Evolutionary conservation across 2,113 vertebrate genomes (phyloP).

Genomic region (Paramormyrops kingsleyae): DNA sequence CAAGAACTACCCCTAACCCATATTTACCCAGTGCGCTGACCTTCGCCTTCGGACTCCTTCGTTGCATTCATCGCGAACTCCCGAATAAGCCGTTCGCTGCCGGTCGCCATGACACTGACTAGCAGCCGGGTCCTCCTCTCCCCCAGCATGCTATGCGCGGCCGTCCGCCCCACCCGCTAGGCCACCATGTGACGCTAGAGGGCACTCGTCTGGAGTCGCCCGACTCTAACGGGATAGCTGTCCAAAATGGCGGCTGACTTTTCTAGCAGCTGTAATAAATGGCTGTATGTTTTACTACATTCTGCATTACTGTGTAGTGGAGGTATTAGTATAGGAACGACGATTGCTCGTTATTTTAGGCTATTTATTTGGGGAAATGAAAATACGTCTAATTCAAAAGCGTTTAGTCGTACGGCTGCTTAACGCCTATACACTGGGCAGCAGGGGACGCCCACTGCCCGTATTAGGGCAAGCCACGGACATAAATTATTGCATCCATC

Average conservation of each 20-base stretch:
- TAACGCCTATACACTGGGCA: background rate
- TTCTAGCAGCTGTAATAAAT: background rate
- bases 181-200: background rate
- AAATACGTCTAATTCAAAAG: background rate
- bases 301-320: background rate
- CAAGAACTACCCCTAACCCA: background rate
- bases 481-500: background rate
- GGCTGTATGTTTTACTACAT: background rate
- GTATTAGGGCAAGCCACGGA: background rate
- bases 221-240: background rate
- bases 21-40: constrained; percentile 44
- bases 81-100: constrained; percentile 70
- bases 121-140: constrained; percentile 44
- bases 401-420: background rate
- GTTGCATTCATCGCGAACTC: constrained; percentile 72
- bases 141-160: constrained; percentile 22
- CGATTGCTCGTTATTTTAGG: background rate
- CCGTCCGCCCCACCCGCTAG: background rate
- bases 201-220: background rate
- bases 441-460: background rate
- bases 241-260: background rate
- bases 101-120: constrained; percentile 70
- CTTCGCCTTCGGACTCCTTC: constrained; percentile 67
- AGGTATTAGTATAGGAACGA: background rate
- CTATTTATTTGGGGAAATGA: background rate